Conservation (phyloP, 2,888 invertebrate genomes). For the Hesperia comma region DNA sequence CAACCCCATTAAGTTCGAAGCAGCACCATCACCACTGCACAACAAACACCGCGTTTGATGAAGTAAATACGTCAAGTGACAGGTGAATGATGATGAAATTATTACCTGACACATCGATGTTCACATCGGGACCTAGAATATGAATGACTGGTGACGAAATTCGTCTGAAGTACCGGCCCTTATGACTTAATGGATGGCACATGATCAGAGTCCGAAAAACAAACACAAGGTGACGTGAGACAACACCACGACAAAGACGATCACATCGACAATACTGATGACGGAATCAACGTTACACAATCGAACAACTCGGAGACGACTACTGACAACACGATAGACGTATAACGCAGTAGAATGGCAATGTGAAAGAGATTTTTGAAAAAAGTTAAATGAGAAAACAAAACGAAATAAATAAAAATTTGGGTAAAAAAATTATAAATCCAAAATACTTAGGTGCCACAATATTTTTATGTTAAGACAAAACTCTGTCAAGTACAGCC, state of each 20-base stretch:
- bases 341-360: not conserved
- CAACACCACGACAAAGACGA: constrained; percentile 9
- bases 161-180: not conserved
- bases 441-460: too few species aligned
- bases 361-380: constrained; percentile 9
- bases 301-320: constrained; percentile 52
- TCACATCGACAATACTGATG: constrained; percentile 23
- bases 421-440: too few species aligned
- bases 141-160: constrained; percentile 8
- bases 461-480: too few species aligned
- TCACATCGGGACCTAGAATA: constrained; percentile 30
- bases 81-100: constrained; percentile 25
- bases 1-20: not conserved
- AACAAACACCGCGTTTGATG: not conserved
- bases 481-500: too few species aligned
- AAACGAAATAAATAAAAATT: too few species aligned
- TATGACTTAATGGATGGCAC: not conserved
- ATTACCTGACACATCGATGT: not conserved
- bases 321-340: constrained; percentile 24
- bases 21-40: constrained; percentile 20
- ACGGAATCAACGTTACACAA: not conserved
- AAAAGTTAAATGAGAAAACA: too few species aligned
- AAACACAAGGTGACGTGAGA: not conserved
- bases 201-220: not conserved
- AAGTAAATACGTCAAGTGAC: not conserved